Evolutionary conservation across 2,797 vertebrate genomes (phyloP).

Genomic region (Thamnophis elegans): DNA sequence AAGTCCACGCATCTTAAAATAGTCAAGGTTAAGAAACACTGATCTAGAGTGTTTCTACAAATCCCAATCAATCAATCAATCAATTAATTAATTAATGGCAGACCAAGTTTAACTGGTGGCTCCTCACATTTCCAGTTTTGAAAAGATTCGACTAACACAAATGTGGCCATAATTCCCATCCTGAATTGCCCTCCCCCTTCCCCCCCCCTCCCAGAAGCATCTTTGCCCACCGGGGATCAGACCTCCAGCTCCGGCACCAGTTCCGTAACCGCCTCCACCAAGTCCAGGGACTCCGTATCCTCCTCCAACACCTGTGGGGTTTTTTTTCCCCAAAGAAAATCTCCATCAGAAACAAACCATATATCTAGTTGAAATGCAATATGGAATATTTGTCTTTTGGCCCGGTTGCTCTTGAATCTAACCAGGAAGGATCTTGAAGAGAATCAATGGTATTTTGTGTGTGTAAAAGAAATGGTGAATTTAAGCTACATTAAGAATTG

Average conservation of each 20-base stretch:
- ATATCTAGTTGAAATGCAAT: background rate
- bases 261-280: background rate
- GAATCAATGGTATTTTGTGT: background rate
- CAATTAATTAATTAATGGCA: no score
- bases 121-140: background rate
- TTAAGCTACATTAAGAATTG: background rate
- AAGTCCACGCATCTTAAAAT: background rate
- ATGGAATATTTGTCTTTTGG: background rate
- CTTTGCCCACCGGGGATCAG: background rate
- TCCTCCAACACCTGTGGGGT: constrained; percentile 1
- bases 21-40: background rate
- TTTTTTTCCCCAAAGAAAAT: background rate
- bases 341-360: background rate
- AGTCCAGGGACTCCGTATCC: constrained; percentile 10
- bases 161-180: background rate
- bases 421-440: background rate
- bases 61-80: background rate
- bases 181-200: background rate
- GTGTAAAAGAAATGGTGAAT: background rate
- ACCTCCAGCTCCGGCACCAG: background rate
- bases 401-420: background rate
- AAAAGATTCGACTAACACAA: background rate
- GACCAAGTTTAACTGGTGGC: background rate
- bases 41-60: background rate
- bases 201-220: background rate